Base-by-base conservation (phyloP, 1,140 invertebrate genomes). In the Drosophila bifasciata region DNA sequence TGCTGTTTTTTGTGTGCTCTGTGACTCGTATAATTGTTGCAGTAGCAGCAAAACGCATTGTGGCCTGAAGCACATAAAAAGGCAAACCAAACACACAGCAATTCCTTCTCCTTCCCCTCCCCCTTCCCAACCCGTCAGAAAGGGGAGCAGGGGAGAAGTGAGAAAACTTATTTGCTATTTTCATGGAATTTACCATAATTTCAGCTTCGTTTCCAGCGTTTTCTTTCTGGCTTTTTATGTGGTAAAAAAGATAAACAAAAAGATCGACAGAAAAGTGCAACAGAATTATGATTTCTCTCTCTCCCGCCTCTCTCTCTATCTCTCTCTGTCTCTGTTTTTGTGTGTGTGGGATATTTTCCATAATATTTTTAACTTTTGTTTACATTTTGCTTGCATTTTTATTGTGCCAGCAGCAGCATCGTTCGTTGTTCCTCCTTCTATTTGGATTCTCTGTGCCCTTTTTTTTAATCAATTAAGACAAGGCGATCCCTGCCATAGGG, bases 291-390 rank as follows among this genome's bases (percentile, higher is more conserved):
- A 50, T 64, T 60, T 59, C 46, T n/a, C n/a, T n/a, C n/a, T n/a
- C n/a, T n/a, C 48, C 41, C 51, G 43, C 16, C n/a, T 46, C 13
- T 57, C 48, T 19, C n/a, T 46, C 13, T 57, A 1, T 36, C n/a
- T 52, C 5, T 41, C 5, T 17, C 21, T 45, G 28, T 25, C 8
- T 39, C 28, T 60, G 49, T 46, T 45, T 50, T 25, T 56, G 39
- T 68, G 62, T 63, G 53, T 64, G 39, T 63, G 78, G 45, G 44
- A 68, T 80, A 62, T 40, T 73, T 63, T 73, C 73, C 71, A 71
- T 88, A 77, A 86, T 86, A 86, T 86, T 86, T 86, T 86, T 88
- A 88, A 81, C 81, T 81, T 36, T 86, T 86, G 81, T 86, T 86
- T 86, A 86, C 83, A 88, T 81, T 86, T 75, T 60, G 81, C 83